These are phyloP conservation scores for Synodontis membranacea DNA, from an alignment of 2,113 vertebrate species.

Conservation along the genomic window DNA sequence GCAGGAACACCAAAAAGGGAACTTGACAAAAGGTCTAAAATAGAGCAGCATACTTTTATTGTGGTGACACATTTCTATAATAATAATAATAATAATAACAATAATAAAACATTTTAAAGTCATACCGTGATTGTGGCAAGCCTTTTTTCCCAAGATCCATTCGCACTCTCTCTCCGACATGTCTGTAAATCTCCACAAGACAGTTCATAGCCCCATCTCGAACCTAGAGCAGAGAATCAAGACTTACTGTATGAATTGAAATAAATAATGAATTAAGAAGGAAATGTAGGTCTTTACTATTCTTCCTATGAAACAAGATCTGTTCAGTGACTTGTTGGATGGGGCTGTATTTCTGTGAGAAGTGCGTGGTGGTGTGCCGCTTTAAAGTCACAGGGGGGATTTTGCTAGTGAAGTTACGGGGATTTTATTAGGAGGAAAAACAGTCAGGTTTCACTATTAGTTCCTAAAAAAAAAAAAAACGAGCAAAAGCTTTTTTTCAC, in stretches of 20 bases:
- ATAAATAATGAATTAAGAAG: neutral
- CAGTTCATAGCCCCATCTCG: constrained; percentile 94
- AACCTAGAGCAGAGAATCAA: constrained; percentile 73
- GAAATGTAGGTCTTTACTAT: neutral
- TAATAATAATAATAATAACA: neutral
- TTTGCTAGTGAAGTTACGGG: neutral
- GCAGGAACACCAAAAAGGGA: constrained; percentile 25
- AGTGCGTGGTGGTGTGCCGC: neutral
- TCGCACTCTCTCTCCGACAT: constrained; percentile 92
- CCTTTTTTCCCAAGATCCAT: constrained; percentile 97
- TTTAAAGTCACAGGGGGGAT: neutral
- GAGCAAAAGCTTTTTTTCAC: neutral
- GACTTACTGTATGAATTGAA: neutral
- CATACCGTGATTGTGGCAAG: constrained; percentile 92
- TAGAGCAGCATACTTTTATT: neutral
- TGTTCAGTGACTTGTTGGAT: neutral
- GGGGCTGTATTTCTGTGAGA: neutral
- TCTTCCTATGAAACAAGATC: neutral
- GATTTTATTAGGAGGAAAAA: neutral
- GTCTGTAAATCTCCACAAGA: constrained; percentile 96
- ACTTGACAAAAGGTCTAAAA: constrained; percentile 2
- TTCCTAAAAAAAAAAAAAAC: neutral
- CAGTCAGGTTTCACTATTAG: neutral
- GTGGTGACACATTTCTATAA: neutral
- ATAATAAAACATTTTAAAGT: neutral